Evolutionary conservation across 2,113 vertebrate genomes (phyloP), one percentile per base, ranked within the genome.

Genomic region (Micronycteris hirsuta): DNA sequence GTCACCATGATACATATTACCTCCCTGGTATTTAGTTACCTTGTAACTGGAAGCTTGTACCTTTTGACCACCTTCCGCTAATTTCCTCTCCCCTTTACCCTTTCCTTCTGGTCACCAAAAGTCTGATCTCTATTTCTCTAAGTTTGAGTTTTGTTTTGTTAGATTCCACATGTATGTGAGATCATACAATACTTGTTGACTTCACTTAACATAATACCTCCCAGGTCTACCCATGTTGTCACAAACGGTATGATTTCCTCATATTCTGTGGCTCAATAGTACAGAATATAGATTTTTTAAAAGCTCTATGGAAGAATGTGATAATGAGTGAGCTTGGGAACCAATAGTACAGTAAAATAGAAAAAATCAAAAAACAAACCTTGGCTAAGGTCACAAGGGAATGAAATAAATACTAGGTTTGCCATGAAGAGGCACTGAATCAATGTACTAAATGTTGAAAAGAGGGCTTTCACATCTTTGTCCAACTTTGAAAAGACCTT

Each of bases 401-500:
- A 81, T 77, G 28, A 84, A 93, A 83, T 54, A 84, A 86, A 81
- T 12, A 17, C 22, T 58, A 91, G 58, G 12, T 91, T 91, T 76
- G 43, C 16, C 49, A 73, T 38, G 10, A 47, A 89, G 24, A 87
- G n/a, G 41, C 26, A 10, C 12, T 68, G 33, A 93, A 89, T 71
- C 58, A 89, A 70, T 45, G 47, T 16, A 52, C 16, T 81, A 83
- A 92, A 33, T 1, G 31, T 41, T 31, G 90, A 84, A 5, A 76
- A 86, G 14, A 81, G 22, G 49, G 3, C n/a, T 91, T 87, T 67
- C 43, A 52, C 5, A 71, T 52, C 68, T 92, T 86, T 83, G 47
- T 56, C 49, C 17, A 78, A 26, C 61, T 95, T 63, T 91, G 38
- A 86, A 94, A 96, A 89, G 70, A 38, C 16, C 77, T 89, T 13